phyloP scores from a whole-genome alignment of 2,113 vertebrate genomes.

The zebrafish (Danio rerio) region DNA sequence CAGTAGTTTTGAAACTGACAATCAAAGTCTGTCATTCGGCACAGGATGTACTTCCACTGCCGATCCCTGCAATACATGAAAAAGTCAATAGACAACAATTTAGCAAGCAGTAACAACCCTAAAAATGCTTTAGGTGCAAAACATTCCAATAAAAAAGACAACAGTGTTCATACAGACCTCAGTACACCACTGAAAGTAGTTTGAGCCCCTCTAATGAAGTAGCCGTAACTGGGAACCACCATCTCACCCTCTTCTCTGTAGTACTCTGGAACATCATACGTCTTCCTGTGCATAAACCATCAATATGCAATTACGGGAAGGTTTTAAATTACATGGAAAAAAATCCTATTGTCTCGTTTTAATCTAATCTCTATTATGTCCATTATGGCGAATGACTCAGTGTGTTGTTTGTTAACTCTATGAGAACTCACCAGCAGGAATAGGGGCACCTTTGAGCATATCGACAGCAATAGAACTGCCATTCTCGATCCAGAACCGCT shows the following conservation, averaged over 20 bases:
- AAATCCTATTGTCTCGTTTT: background rate
- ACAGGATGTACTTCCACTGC: constrained; percentile 97
- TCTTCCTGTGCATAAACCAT: constrained; percentile 79
- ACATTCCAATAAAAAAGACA: background rate
- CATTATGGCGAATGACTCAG: background rate
- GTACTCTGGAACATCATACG: constrained; percentile 85
- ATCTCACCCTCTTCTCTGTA: constrained; percentile 91
- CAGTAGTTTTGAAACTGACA: constrained; percentile 90
- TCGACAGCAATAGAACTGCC: constrained; percentile 97
- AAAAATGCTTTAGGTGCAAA: background rate
- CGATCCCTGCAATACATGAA: constrained; percentile 85
- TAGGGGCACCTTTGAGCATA: constrained; percentile 90
- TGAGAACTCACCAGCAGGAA: constrained; percentile 86
- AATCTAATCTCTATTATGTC: background rate
- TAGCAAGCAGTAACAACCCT: background rate
- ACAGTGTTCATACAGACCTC: constrained; percentile 75
- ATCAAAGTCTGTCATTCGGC: constrained; percentile 94
- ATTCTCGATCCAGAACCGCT: constrained; percentile 92
- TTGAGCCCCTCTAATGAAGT: constrained; percentile 92
- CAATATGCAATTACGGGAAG: background rate
- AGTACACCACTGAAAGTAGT: constrained; percentile 94
- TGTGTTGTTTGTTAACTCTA: background rate
- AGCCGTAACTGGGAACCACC: constrained; percentile 87
- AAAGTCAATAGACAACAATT: background rate
- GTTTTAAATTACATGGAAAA: background rate